These are phyloP conservation scores for Delphinapterus leucas DNA, from an alignment of 2,113 vertebrate genomes.

Conservation along the genomic window DNA sequence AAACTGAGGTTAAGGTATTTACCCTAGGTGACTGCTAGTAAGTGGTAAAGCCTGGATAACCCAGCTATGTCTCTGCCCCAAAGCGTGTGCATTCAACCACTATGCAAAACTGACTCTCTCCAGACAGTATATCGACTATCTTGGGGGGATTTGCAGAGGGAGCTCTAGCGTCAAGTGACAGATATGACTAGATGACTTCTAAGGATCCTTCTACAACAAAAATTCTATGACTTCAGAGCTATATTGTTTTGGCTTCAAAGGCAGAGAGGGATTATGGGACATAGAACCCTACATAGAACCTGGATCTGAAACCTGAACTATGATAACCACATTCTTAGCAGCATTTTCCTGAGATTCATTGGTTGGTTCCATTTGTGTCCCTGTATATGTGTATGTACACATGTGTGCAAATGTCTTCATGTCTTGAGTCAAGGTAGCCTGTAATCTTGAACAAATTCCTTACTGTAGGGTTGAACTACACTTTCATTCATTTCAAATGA, in stretches of 20 bases:
- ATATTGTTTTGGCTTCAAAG: neutral
- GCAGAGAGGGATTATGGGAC: neutral
- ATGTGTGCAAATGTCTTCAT: neutral
- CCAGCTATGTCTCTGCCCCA: neutral
- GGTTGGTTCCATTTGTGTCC: neutral
- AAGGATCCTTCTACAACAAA: neutral
- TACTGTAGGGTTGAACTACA: neutral
- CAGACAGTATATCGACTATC: neutral
- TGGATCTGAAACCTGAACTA: neutral
- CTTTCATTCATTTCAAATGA: conserved; percentile 24
- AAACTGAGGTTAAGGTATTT: neutral
- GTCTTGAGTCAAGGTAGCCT: neutral
- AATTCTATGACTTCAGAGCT: neutral
- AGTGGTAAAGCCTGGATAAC: neutral
- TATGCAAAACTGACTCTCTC: neutral
- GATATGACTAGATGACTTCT: neutral
- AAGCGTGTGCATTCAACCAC: neutral
- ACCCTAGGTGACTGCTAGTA: neutral
- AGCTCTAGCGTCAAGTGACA: neutral
- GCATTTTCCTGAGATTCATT: neutral
- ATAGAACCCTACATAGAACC: neutral
- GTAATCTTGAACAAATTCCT: neutral
- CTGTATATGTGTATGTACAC: neutral
- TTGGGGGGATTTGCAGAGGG: neutral
- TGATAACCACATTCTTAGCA: neutral